Percentiles rank a stretch among this genome's conserved stretches.
Conservation (phyloP, 1,140 invertebrate species). For the Scaptomyza pallida region DNA sequence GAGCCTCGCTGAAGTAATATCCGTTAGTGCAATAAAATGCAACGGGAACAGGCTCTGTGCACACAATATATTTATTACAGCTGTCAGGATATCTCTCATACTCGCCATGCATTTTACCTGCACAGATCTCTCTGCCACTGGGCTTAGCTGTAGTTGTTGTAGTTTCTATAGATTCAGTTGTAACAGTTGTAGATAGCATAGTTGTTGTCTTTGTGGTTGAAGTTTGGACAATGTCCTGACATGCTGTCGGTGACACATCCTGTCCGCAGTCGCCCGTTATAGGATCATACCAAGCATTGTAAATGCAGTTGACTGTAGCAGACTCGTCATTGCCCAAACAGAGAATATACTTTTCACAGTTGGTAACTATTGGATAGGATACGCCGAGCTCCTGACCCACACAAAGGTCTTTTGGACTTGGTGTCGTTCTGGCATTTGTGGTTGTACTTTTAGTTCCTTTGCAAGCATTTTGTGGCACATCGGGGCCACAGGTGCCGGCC, state of each 20-base stretch:
- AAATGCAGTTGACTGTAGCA: conserved; percentile 54
- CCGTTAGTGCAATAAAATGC: conserved; percentile 61
- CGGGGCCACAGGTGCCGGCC: conserved; percentile 51
- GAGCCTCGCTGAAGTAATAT: conserved; percentile 51
- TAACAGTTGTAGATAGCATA: neutral
- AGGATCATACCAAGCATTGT: conserved; percentile 60
- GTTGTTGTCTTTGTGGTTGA: conserved; percentile 5
- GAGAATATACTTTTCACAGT: conserved; percentile 62
- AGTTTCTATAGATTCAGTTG: neutral
- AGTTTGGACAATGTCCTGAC: conserved; percentile 18
- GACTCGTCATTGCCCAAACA: conserved; percentile 56
- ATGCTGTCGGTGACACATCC: conserved; percentile 57
- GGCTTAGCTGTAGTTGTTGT: conserved; percentile 11
- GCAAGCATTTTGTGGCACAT: conserved; percentile 59
- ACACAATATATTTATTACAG: conserved; percentile 66
- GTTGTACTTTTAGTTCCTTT: conserved; percentile 15
- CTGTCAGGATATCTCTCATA: conserved; percentile 62
- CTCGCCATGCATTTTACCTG: conserved; percentile 15
- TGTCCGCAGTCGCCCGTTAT: conserved; percentile 52
- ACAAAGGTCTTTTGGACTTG: conserved; percentile 35
- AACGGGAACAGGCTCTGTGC: conserved; percentile 56
- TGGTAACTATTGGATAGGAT: conserved; percentile 45
- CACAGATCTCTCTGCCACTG: conserved; percentile 36
- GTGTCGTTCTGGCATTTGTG: conserved; percentile 18
- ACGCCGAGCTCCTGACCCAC: conserved; percentile 35